Conservation (phyloP, 2,888 invertebrate genomes). For the Micoletzkya japonica region DNA sequence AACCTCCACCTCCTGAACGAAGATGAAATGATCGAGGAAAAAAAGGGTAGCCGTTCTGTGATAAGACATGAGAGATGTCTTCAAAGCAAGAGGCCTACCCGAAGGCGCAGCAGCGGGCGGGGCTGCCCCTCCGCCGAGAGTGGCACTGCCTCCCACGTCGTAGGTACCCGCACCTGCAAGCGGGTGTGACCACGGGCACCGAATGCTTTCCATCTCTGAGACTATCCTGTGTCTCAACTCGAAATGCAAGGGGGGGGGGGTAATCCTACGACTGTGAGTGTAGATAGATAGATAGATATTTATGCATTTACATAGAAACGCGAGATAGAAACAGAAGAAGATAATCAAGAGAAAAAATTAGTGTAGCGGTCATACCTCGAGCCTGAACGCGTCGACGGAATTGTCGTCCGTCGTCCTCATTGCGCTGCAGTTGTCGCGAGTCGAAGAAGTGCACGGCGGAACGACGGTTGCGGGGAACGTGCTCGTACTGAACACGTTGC, state of each 20-base stretch:
- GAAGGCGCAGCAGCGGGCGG: background rate
- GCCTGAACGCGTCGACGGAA: background rate
- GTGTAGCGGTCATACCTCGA: no score
- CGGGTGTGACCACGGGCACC: no score
- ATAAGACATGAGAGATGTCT: background rate
- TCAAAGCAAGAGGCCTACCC: slow-evolving; percentile 1
- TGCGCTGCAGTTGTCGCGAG: slow-evolving; percentile 8
- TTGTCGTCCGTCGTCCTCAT: background rate
- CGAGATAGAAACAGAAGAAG: no score
- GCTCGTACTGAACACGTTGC: background rate
- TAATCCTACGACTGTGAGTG: background rate
- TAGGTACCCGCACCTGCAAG: slow-evolving; percentile 16
- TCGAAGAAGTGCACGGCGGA: background rate
- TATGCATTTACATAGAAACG: no score
- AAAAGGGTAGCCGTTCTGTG: background rate
- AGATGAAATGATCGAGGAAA: background rate
- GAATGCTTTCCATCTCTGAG: no score
- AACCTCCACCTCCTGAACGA: slow-evolving; percentile 35
- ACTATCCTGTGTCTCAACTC: background rate
- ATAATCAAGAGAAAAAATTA: no score
- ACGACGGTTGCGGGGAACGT: background rate
- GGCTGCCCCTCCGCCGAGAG: slow-evolving; percentile 27
- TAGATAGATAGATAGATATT: no score
- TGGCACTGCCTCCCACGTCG: slow-evolving; percentile 22
- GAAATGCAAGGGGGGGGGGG: background rate